These are phyloP conservation scores for Lamellibrachia columna DNA, from an alignment of 2,888 invertebrate species.

Conservation along the genomic window DNA sequence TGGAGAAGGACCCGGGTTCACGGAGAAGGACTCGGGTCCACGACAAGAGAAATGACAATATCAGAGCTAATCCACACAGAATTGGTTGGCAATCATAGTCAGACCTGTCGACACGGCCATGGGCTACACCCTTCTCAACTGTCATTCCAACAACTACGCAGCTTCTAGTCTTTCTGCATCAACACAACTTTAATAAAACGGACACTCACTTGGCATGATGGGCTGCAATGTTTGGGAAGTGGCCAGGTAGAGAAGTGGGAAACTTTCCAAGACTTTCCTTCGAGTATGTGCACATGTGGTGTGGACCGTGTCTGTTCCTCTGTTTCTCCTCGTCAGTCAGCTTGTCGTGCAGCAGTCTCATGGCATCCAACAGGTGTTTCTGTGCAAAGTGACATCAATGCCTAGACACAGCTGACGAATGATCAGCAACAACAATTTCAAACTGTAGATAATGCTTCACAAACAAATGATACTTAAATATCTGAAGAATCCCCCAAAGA, in stretches of 20 bases:
- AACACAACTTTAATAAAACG: not conserved
- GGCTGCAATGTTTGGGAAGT: constrained; percentile 58
- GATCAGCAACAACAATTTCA: not conserved
- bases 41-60: no score
- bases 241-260: constrained; percentile 53
- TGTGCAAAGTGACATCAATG: constrained; percentile 34
- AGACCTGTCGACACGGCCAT: no score
- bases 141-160: no score
- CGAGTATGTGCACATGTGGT: constrained; percentile 79
- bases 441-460: no score
- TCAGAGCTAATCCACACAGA: no score
- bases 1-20: not conserved
- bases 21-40: not conserved
- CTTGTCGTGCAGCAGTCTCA: constrained; percentile 80
- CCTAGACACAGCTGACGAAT: not conserved
- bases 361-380: constrained; percentile 80
- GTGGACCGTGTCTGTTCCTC: constrained; percentile 87
- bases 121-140: no score
- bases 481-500: not conserved
- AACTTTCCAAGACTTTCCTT: constrained; percentile 69
- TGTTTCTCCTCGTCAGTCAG: constrained; percentile 82
- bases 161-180: not conserved
- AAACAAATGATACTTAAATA: no score
- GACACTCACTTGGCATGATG: constrained; percentile 33
- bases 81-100: no score